Base-by-base conservation (phyloP, 2,888 invertebrate genomes). In the Sinhomidia bicolor region DNA sequence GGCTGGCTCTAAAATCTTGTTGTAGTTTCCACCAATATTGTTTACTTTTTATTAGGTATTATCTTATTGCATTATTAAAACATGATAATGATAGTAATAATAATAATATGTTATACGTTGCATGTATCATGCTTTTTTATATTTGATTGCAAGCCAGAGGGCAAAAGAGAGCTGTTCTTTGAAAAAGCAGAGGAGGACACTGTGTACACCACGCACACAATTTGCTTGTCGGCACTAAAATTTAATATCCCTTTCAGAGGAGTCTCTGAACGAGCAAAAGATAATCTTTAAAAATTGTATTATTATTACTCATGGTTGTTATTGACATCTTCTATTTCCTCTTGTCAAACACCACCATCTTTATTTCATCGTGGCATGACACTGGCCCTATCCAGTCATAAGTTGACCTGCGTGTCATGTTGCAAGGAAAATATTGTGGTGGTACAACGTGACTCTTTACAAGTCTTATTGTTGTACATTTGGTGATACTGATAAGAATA, bases 291-390 rank as follows among this genome's bases (percentile, higher is more conserved):
- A 83, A 82, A 54, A 57, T 83, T 54, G 71, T 83, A 71, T 74
- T 68, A 81, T 23, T 17, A 14, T 71, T n/a, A n/a, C n/a, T n/a
- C n/a, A n/a, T n/a, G n/a, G n/a, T n/a, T n/a, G n/a, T 83, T 83
- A 71, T 83, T 83, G 83, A 83, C 71, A 60, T 74, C 26, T 60
- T 17, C 44, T 20, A 60, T 74, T 74, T 74, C 57, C 71, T 71
- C 83, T 83, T 83, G 83, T 83, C 83, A 83, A 83, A 83, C 47
- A 84, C 44, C 12, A 44, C 71, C 57, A 84, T 84, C 20, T 82
- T 82, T 82, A 82, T 82, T 82, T 57, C 74, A 60, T 32, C 57
- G 83, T 84, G 60, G 62, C 83, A 44, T 78, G 85, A 85, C 85
- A 85, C 78, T 85, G 62, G 76, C 62, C 85, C 85, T 62, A 78